Evolutionary conservation across 2,888 invertebrate genomes (phyloP).

Genomic region (Mermis nigrescens): DNA sequence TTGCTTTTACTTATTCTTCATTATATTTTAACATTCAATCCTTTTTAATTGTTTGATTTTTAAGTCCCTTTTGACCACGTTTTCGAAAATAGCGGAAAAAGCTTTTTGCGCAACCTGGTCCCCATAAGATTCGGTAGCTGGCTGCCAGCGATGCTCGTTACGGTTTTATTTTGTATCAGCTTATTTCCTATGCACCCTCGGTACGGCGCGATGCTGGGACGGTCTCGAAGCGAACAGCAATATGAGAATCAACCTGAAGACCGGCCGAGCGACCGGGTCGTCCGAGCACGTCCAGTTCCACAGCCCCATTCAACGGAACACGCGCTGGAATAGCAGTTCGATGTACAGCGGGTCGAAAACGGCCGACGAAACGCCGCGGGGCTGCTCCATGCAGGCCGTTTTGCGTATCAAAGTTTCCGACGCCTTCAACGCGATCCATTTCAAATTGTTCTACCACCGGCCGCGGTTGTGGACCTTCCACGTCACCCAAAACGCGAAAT

Average conservation of each 20-base stretch:
- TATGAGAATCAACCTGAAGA: neutral
- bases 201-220: too few species aligned
- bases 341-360: neutral
- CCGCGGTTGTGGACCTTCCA: conserved; percentile 1
- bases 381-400: conserved; percentile 1
- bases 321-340: neutral
- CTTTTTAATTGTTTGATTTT: too few species aligned
- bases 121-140: too few species aligned
- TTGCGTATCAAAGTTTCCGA: neutral
- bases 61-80: too few species aligned
- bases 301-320: neutral
- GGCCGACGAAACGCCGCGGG: neutral
- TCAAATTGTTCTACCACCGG: neutral
- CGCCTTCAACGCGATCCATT: neutral
- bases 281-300: conserved; percentile 1
- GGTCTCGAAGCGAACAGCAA: neutral
- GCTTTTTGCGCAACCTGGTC: too few species aligned
- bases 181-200: too few species aligned
- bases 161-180: too few species aligned
- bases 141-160: too few species aligned
- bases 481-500: neutral
- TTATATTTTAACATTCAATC: too few species aligned
- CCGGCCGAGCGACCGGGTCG: neutral
- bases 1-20: too few species aligned
- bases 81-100: too few species aligned